Evolutionary conservation across 2,888 invertebrate genomes (phyloP), one percentile per base, ranked within the genome.

Genomic region (Lasioglossum calceatum): DNA sequence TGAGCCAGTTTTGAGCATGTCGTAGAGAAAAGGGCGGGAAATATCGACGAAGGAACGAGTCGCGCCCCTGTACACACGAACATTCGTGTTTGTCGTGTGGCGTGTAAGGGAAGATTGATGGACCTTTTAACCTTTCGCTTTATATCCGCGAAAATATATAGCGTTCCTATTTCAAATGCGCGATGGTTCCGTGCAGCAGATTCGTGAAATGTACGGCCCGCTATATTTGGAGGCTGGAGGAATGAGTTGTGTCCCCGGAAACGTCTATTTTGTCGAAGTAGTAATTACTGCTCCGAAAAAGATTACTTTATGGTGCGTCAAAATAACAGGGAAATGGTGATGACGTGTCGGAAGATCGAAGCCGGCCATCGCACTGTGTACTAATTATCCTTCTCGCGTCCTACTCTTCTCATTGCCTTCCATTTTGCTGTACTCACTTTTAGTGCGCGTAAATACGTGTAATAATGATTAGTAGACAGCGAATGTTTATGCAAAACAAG

Each of bases 121-220:
- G 64, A 84, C 50, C 81, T 84, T 84, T 81, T 76, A 77, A 84
- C 76, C 81, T 77, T 81, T 81, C 84, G 79, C 76, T 76, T 81
- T 77, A 77, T 81, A 84, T 84, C 64, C 81, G 42, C 36, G 81
- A 39, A 47, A 74, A 84, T 81, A 77, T 84, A 84, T 27, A 81
- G 64, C 64, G 58, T 39, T 47, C 58, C 84, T 81, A 36, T 77
- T 81, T 42, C 79, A 27, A 79, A 79, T 74, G 58, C 70, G 75
- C 36, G 67, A 79, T 74, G 75, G 19, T 54, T 58, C 70, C 32
- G 58, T 44, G 74, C 70, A 58, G 70, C 70, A 61, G 82, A 75
- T 79, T 75, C 54, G 58, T 61, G 79, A 79, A 82, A 82, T 79
- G 71, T 82, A 44, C 44, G 74, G 16, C 16, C 64, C 64, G 32